Base-by-base conservation (phyloP, 1,140 invertebrate genomes). In the Trichonephila clavata region DNA sequence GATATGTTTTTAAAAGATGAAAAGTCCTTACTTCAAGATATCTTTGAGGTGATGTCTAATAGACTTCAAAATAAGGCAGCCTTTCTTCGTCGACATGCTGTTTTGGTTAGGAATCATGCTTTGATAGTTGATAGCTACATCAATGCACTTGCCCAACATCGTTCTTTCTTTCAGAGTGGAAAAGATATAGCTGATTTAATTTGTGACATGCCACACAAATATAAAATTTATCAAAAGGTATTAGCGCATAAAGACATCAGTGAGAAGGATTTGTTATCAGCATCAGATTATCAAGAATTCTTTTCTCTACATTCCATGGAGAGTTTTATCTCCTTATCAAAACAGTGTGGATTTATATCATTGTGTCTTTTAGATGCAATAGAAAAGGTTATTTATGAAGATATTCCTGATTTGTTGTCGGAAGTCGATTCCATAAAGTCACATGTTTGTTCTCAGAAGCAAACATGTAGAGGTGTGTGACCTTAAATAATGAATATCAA, bases 91-190 rank as follows among this genome's bases (percentile, higher is more conserved):
- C 97, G 98, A 96, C 99, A 99, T 96, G 98, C 98, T 93, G 98
- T 99, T 86, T 97, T 98, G 95, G 98, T 99, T 89, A 97, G 98
- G 94, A 99, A 99, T 95, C 98, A 99, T 95, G 98, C 98, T 24
- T 98, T 99, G 96, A 98, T 99, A 97, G 98, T 99, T 13, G 98
- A 99, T 95, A 98, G 98, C 95, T 99, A 99, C 95, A 95, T 99
- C 86, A 98, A 98, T 32, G 99, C 98, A 0, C 99, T 98, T 95
- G 98, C 98, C 96, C 98, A 98, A 95, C 98, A 99, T 96, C 98
- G 98, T 95, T 97, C 98, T 1, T 97, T 99, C 95, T 99, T 99
- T 95, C 98, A 97, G 86, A 98, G 98, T 96, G 97, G 97, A 95
- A 98, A 98, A 95, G 97, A 98, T 93, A 93, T 96, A 43, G 95